These are phyloP conservation scores for Monoplex corrugatus DNA, from an alignment of 2,888 invertebrate genomes.

Conservation along the genomic window DNA sequence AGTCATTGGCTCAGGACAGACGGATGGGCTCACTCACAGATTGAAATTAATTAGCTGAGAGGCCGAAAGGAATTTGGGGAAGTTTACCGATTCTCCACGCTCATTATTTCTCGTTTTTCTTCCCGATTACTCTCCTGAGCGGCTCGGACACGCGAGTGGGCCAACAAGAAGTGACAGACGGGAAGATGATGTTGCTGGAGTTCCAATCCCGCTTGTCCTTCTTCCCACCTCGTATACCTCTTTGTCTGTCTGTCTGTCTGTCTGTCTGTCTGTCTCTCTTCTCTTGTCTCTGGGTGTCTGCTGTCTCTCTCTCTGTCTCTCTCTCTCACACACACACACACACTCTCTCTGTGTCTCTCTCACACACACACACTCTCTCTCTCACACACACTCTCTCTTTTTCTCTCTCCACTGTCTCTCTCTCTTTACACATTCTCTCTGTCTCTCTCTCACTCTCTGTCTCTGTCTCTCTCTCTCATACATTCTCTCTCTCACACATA, in stretches of 20 bases:
- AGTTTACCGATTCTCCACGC: constrained; percentile 40
- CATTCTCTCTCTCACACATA: background rate
- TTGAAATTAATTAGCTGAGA: constrained; percentile 49
- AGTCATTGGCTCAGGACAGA: constrained; percentile 35
- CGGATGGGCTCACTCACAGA: constrained; percentile 39
- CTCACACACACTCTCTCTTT: background rate
- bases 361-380: background rate
- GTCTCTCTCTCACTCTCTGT: background rate
- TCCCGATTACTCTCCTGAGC: constrained; percentile 34
- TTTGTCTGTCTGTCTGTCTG: constrained; percentile 17
- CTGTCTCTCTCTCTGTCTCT: background rate
- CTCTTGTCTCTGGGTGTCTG: background rate
- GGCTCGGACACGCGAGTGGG: constrained; percentile 24
- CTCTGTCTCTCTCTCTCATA: background rate
- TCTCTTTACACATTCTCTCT: background rate
- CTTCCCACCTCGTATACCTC: background rate
- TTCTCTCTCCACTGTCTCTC: background rate
- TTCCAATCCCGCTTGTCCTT: too few relatives aligned
- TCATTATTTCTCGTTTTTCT: constrained; percentile 43
- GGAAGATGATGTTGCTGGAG: constrained; percentile 37
- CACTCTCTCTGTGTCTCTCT: background rate
- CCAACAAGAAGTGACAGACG: constrained; percentile 38
- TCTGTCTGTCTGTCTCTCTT: background rate
- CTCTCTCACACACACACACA: background rate
- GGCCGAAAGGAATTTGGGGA: constrained; percentile 29